Conservation (phyloP, 2,888 invertebrate genomes). For the Cataglyphis rosenhaueri region DNA sequence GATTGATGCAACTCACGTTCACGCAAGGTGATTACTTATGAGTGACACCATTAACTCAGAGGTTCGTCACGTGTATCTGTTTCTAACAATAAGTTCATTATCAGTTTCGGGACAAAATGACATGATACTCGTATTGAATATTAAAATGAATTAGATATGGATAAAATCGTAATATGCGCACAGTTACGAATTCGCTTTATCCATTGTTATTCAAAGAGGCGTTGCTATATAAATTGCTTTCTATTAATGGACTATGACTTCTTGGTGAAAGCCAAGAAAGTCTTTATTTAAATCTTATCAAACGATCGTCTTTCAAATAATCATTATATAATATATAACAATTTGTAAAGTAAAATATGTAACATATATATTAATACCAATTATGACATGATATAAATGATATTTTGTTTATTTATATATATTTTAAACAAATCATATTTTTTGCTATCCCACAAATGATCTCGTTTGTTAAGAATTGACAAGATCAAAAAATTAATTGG, state of each 20-base stretch:
- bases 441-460: neutral
- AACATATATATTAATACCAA: neutral
- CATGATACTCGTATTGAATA: slow-evolving; percentile 39
- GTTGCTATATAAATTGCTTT: slow-evolving; percentile 36
- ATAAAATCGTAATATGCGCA: slow-evolving; percentile 14
- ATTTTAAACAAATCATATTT: slow-evolving; percentile 1
- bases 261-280: slow-evolving; percentile 49
- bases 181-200: neutral
- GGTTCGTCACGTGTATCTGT: slow-evolving; percentile 40
- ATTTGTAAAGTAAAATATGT: neutral
- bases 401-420: neutral
- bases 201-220: neutral
- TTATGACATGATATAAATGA: neutral
- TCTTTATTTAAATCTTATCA: slow-evolving; percentile 26
- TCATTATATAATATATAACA: slow-evolving; percentile 29
- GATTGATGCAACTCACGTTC: slow-evolving; percentile 18
- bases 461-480: neutral
- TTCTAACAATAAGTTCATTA: slow-evolving; percentile 58
- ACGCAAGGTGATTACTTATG: slow-evolving; percentile 61
- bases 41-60: slow-evolving; percentile 60
- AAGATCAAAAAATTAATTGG: slow-evolving; percentile 9
- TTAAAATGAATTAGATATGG: slow-evolving; percentile 13
- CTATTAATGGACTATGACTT: slow-evolving; percentile 42
- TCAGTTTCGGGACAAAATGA: slow-evolving; percentile 17
- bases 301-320: slow-evolving; percentile 7